Percentiles rank a stretch among this genome's conserved stretches.
These are phyloP conservation scores for Ormyrus thymus DNA, from an alignment of 2,888 invertebrate species.

Conservation along the genomic window DNA sequence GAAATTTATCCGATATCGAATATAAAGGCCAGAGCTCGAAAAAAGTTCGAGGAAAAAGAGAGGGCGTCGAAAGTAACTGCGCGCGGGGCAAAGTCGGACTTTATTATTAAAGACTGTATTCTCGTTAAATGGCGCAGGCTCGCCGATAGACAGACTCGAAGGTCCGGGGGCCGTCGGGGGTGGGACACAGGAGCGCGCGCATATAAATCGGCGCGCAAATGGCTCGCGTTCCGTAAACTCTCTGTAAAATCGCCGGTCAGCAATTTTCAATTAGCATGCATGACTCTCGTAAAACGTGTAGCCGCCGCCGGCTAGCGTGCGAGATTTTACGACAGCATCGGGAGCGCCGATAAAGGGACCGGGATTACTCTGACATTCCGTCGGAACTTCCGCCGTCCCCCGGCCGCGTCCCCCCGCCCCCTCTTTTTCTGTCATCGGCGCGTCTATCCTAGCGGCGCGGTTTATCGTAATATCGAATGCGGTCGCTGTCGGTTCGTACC, in stretches of 20 bases:
- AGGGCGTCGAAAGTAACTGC: too few relatives aligned
- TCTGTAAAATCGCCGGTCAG: constrained; percentile 54
- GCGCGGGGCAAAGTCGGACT: constrained; percentile 17
- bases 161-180: background rate
- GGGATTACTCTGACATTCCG: constrained; percentile 17
- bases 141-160: background rate
- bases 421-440: background rate
- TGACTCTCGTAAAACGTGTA: constrained; percentile 58
- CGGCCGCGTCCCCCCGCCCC: background rate
- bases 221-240: constrained; percentile 33
- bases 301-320: background rate
- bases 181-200: constrained; percentile 23
- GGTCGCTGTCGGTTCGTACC: too few relatives aligned
- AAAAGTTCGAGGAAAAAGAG: background rate
- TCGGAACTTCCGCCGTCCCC: background rate
- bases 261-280: constrained; percentile 65
- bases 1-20: too few relatives aligned
- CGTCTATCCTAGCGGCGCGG: background rate
- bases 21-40: too few relatives aligned
- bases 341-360: constrained; percentile 31
- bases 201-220: constrained; percentile 54
- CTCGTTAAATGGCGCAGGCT: constrained; percentile 16
- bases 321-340: constrained; percentile 45
- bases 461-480: too few relatives aligned
- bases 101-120: background rate